These are phyloP conservation scores for Xanthorhoe spadicearia DNA, from an alignment of 2,888 invertebrate genomes.

Conservation along the genomic window DNA sequence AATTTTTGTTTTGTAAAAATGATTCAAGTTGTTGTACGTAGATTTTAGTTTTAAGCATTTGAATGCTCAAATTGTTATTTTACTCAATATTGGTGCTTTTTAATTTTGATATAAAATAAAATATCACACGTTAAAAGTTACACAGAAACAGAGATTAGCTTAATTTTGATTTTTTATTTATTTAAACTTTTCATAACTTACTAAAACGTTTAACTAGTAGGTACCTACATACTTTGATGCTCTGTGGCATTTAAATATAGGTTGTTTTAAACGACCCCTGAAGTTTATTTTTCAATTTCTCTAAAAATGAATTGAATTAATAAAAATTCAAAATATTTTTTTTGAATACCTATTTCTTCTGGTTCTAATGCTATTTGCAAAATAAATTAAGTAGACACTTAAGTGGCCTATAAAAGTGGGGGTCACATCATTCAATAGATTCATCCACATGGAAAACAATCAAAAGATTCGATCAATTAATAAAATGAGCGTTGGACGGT, in stretches of 20 bases:
- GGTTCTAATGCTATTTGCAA: too few relatives aligned
- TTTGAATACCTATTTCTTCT: too few relatives aligned
- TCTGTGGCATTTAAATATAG: background rate
- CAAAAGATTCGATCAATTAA: slow-evolving; percentile 52
- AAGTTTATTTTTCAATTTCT: background rate
- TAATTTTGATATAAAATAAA: too few relatives aligned
- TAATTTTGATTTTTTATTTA: too few relatives aligned
- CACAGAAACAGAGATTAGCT: too few relatives aligned
- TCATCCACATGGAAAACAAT: slow-evolving; percentile 48
- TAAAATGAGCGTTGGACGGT: slow-evolving; percentile 50
- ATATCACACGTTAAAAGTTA: too few relatives aligned
- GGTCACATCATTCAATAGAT: background rate
- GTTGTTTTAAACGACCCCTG: background rate
- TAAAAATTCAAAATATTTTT: too few relatives aligned
- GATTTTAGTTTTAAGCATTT: background rate
- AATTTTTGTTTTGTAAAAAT: background rate
- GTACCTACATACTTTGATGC: background rate
- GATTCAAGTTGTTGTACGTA: background rate
- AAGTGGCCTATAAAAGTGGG: background rate
- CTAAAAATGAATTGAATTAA: too few relatives aligned
- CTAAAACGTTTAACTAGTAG: background rate
- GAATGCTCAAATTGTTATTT: too few relatives aligned
- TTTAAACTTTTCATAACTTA: too few relatives aligned
- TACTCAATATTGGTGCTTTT: too few relatives aligned
- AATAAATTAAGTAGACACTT: too few relatives aligned